Percentiles rank a stretch among this genome's conserved stretches.
phyloP scores from a whole-genome alignment of 2,113 vertebrate species.

The Atrichornis clamosus region DNA sequence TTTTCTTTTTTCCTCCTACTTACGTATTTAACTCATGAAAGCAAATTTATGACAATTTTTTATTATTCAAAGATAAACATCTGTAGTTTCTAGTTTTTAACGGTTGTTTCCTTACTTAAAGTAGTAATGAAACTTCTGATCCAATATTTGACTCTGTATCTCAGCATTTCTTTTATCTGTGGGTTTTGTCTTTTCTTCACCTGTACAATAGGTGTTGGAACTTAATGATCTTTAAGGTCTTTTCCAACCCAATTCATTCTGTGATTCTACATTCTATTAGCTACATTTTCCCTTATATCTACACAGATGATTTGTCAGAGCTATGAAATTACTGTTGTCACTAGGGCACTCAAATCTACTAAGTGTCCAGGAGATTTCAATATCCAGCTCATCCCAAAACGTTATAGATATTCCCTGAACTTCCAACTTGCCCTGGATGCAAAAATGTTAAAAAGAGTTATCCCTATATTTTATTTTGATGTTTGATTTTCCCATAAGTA shows the following conservation, averaged over 20 bases:
- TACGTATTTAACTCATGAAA: not conserved
- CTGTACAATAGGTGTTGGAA: not conserved
- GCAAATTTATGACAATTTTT: not conserved
- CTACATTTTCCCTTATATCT: not conserved
- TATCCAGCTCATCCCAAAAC: not conserved
- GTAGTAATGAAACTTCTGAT: not conserved
- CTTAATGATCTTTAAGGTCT: not conserved
- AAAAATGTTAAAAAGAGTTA: not conserved
- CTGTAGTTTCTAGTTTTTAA: not conserved
- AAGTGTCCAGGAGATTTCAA: not conserved
- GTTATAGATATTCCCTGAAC: not conserved
- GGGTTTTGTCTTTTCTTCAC: not conserved
- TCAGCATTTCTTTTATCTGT: not conserved
- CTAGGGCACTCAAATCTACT: not conserved
- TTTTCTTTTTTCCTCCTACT: not conserved
- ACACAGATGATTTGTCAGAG: not conserved
- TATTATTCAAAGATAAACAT: not conserved
- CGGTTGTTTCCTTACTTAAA: not conserved
- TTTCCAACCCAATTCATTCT: not conserved
- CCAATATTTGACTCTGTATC: not conserved
- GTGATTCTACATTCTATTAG: not conserved
- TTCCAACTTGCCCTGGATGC: not conserved
- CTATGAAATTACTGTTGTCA: not conserved
- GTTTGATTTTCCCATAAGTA: not conserved
- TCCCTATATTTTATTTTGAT: not conserved